A percentile compares a stretch with the other conserved stretches of the same genome.
These are phyloP conservation scores for Ochotona princeps DNA, from an alignment of 2,113 vertebrate genomes.

Conservation along the genomic window DNA sequence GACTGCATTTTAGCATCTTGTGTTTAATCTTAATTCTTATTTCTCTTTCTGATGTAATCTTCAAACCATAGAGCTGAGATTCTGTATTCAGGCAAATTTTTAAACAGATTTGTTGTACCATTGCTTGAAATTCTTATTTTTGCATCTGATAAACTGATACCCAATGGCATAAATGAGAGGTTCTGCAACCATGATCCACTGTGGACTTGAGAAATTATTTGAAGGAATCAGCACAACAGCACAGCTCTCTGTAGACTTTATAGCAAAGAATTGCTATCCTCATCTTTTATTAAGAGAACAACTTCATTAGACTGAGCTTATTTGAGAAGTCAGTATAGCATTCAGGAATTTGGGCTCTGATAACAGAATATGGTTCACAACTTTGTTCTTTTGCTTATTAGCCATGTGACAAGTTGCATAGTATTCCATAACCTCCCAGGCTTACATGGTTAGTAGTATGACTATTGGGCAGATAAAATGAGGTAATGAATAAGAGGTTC, in stretches of 20 bases:
- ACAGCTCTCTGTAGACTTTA: not conserved
- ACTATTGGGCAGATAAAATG: not conserved
- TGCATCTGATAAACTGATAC: not conserved
- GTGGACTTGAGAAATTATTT: not conserved
- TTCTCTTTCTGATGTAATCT: not conserved
- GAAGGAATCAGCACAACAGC: not conserved
- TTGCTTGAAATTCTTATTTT: not conserved
- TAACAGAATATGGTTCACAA: constrained; percentile 4
- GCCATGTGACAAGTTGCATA: not conserved
- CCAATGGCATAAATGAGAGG: not conserved
- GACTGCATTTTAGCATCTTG: too few species aligned
- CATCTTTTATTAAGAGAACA: not conserved
- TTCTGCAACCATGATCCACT: not conserved
- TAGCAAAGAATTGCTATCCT: not conserved
- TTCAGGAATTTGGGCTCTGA: not conserved
- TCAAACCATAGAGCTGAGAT: not conserved
- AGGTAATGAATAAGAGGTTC: not conserved
- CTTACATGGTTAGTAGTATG: not conserved
- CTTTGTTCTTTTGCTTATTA: not conserved
- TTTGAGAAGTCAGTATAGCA: not conserved
- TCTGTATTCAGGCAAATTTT: not conserved
- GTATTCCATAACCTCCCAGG: not conserved
- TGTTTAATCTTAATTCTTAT: not conserved
- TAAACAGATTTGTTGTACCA: not conserved
- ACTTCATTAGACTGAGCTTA: not conserved